Percentiles rank a stretch among this genome's conserved stretches.
Conservation (phyloP, 1,140 invertebrate genomes). For the Drosophila bocki region DNA sequence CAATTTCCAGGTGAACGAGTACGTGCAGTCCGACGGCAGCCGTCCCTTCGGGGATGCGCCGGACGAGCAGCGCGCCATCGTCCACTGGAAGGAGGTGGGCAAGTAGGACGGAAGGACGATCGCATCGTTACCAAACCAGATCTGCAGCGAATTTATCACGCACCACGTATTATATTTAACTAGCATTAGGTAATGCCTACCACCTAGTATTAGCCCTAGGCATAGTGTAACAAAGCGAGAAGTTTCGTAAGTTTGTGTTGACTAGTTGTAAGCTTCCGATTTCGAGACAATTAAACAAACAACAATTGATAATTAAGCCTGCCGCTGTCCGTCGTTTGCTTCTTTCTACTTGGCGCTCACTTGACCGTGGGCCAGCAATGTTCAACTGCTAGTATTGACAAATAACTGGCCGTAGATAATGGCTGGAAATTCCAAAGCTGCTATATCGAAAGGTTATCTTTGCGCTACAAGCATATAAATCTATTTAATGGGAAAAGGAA, state of each 20-base stretch:
- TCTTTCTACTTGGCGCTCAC: constrained; percentile 20
- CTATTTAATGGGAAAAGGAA: not conserved
- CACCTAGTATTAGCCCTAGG: constrained; percentile 73
- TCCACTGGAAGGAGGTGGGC: constrained; percentile 89
- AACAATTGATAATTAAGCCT: constrained; percentile 44
- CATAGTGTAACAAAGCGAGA: constrained; percentile 54
- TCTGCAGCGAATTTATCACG: constrained; percentile 69
- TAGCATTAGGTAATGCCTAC: constrained; percentile 39
- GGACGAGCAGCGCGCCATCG: constrained; percentile 90
- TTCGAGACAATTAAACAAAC: constrained; percentile 73
- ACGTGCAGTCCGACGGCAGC: constrained; percentile 89
- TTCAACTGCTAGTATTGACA: constrained; percentile 12
- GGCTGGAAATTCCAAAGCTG: constrained; percentile 11
- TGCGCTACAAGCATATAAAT: not conserved
- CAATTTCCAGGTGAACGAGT: constrained; percentile 93
- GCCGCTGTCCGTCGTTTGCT: not conserved
- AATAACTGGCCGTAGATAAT: not conserved
- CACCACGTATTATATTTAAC: constrained; percentile 73
- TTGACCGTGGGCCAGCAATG: constrained; percentile 18
- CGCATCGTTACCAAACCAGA: constrained; percentile 12
- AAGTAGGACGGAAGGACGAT: constrained; percentile 35
- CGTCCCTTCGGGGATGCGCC: constrained; percentile 90
- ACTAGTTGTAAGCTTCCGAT: constrained; percentile 74
- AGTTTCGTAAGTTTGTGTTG: constrained; percentile 75
- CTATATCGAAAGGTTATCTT: not conserved